Evolutionary conservation across 1,140 invertebrate species (phyloP).

Genomic region (Euglossa dilemma): DNA sequence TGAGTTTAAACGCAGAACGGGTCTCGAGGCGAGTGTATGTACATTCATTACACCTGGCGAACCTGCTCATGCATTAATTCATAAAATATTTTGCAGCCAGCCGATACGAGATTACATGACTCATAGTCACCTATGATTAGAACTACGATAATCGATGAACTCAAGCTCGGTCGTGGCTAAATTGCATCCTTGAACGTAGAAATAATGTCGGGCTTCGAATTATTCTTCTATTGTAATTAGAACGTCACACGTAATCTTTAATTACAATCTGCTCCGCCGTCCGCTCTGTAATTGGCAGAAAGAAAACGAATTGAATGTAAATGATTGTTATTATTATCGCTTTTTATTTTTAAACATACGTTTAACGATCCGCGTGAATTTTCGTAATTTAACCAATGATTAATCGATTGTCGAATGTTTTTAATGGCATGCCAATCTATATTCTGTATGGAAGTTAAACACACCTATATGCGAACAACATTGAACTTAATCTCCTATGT

Average conservation of each 20-base stretch:
- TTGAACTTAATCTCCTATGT: too few relatives aligned
- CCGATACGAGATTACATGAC: slow-evolving; percentile 5
- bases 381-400: too few relatives aligned
- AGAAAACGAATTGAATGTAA: too few relatives aligned
- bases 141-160: slow-evolving; percentile 23
- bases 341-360: too few relatives aligned
- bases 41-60: slow-evolving; percentile 21
- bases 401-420: too few relatives aligned
- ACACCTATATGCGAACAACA: too few relatives aligned
- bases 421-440: too few relatives aligned
- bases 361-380: too few relatives aligned
- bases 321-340: too few relatives aligned
- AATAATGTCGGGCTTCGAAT: background rate
- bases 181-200: background rate
- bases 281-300: too few relatives aligned
- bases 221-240: background rate
- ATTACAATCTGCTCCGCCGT: background rate
- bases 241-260: background rate
- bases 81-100: slow-evolving; percentile 46
- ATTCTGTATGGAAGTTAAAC: too few relatives aligned
- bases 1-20: slow-evolving; percentile 33
- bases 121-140: slow-evolving; percentile 36
- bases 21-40: slow-evolving; percentile 6
- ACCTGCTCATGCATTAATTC: slow-evolving; percentile 45
- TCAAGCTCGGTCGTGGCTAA: background rate